Conservation (phyloP, 2,113 vertebrate genomes). For the Psammodynastes pulverulentus region DNA sequence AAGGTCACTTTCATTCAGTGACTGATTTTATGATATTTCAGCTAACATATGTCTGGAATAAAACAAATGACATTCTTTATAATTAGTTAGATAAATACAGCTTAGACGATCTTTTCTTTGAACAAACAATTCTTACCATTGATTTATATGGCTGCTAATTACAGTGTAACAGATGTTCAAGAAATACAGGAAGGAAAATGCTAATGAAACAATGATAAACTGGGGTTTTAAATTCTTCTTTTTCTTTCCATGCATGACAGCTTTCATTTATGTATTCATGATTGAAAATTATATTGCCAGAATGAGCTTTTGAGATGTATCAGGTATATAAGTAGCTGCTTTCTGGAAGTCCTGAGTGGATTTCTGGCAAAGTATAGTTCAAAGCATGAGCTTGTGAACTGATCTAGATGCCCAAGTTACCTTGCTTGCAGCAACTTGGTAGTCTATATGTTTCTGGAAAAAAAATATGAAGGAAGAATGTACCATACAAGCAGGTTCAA, state of each 20-base stretch:
- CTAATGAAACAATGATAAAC: neutral
- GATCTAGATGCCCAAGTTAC: neutral
- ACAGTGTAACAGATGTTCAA: neutral
- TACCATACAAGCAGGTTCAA: neutral
- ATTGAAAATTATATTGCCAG: neutral
- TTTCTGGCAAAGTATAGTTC: slow-evolving; percentile 8
- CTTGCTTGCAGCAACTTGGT: neutral
- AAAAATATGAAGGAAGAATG: neutral
- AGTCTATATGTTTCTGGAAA: neutral
- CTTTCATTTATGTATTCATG: neutral
- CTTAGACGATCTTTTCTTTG: neutral
- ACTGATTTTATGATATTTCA: neutral
- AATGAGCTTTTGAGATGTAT: neutral
- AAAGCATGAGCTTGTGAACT: neutral
- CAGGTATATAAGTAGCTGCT: neutral
- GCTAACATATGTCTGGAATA: neutral
- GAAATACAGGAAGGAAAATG: neutral
- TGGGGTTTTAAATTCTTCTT: neutral
- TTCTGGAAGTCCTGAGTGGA: neutral
- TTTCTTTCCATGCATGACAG: neutral
- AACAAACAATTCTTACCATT: neutral
- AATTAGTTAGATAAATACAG: neutral
- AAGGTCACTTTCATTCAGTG: neutral
- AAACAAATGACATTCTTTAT: neutral
- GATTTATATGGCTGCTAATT: neutral